Evolutionary conservation across 2,888 invertebrate species (phyloP), one percentile per base, ranked within the genome.

Genomic region (Diploptera punctata): DNA sequence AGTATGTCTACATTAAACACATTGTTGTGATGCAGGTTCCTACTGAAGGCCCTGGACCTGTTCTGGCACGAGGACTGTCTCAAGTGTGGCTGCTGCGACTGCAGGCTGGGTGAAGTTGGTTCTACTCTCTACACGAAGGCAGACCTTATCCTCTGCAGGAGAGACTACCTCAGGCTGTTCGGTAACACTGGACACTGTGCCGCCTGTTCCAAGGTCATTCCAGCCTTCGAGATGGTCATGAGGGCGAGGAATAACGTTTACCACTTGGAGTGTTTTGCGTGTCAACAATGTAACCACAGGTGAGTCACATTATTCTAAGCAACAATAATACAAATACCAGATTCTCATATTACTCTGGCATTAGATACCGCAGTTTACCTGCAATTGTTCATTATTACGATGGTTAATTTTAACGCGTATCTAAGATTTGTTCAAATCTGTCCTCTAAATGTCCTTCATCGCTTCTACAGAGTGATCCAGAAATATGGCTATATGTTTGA

Each of bases 211-310:
- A 98, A 98, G 86, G 94, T 95, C 81, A 99, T 99, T 82, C 98
- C 98, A 3, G 98, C 98, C 68, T 98, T 98, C 83, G 98, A 99
- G 85, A 97, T 98, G 97, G 98, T 98, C 78, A 99, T 99, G 98
- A 88, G 98, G 78, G 98, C 98, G 57, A 91, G 95, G 79, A 94
- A 93, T 83, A 98, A 98, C 81, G 98, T 98, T 75, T 99, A 98
- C 84, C 98, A 99, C 82, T 88, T 98, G 80, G 98, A 99, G 84
- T 98, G 98, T 84, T 99, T 99, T 84, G 98, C 98, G 70, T 99
- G 98, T 82, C 98, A 98, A 81, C 97, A 98, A 84, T 99, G 98
- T 85, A 97, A 96, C 84, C 98, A 98, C 86, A 95, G 98, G 98
- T 98, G n/a, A n/a, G n/a, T n/a, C n/a, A n/a, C n/a, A n/a, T n/a